Base-by-base conservation (phyloP, 2,113 vertebrate species). In the Ancistrus triradiatus region DNA sequence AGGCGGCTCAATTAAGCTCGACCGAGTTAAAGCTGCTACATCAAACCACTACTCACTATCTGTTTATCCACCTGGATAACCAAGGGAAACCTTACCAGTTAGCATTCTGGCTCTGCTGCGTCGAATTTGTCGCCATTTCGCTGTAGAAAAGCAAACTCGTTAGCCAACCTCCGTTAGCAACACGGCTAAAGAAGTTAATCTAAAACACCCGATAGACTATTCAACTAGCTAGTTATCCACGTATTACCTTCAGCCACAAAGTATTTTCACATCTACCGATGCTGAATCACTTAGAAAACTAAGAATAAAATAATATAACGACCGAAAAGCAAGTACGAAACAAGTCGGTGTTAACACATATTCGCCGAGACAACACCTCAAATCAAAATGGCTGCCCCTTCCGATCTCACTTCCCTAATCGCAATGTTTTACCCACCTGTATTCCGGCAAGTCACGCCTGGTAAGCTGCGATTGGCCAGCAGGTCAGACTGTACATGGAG, bases 61-160 rank as follows among this genome's bases (percentile, higher is more conserved):
- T 6, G 21, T 37, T 38, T 38, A 21, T 7, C 2, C 2, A 18
- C 9, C 7, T 28, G 8, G 13, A 46, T 31, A 7, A 31, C 7
- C 3, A 10, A 10, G n/a, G n/a, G n/a, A 21, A 40, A 11, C 22
- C 74, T 73, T 83, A 90, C 88, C 88, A 90, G 74, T 67, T 87
- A 2, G 77, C 17, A 18, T 85, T n/a, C 7, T 82, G 68, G 3
- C 78, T 42, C 62, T 81, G 61, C 56, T 84, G 83, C 1, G 83
- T 79, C 53, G 86, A 61, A 51, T 88, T 90, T 75, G 85, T 86
- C 83, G 88, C 88, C 88, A 90, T 90, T 89, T 89, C 79, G 67
- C 70, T 75, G 46, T 73, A 47, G 59, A 27, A 14, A 42, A 42
- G n/a, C 37, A 44, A 64, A 42, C 10, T 14, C 25, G 18, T 14